Evolutionary conservation across 2,888 invertebrate genomes (phyloP).

Genomic region (Agrilus biguttatus): DNA sequence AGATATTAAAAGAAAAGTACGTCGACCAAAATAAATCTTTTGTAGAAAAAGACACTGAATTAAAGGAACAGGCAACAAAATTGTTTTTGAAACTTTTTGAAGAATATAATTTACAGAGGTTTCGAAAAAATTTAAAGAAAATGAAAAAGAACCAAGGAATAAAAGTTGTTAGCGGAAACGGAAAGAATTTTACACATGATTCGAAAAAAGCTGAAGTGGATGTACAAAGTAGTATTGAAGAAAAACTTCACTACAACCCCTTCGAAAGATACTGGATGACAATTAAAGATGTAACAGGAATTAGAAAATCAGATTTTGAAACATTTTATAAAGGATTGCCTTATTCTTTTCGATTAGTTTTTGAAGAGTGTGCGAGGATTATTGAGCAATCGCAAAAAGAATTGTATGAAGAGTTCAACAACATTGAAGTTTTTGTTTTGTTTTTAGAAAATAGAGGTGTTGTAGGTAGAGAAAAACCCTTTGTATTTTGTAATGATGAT

Average conservation of each 20-base stretch:
- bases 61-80: constrained; percentile 1
- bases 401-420: constrained; percentile 17
- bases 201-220: not conserved
- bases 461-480: constrained; percentile 2
- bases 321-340: constrained; percentile 16
- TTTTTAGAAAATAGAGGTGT: constrained; percentile 4
- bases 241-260: constrained; percentile 17
- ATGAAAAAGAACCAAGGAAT: not conserved
- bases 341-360: constrained; percentile 17
- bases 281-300: constrained; percentile 12
- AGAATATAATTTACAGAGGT: not conserved
- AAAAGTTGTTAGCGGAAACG: not conserved
- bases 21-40: constrained; percentile 2
- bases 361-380: constrained; percentile 22
- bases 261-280: constrained; percentile 23
- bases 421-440: constrained; percentile 10
- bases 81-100: constrained; percentile 1
- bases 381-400: constrained; percentile 19
- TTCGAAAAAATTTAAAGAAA: not conserved
- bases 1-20: not conserved
- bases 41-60: constrained; percentile 3
- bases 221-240: not conserved
- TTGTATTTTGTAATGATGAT: constrained; percentile 5
- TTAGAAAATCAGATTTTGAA: constrained; percentile 12
- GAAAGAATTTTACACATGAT: not conserved